These are phyloP conservation scores for Phalanger gymnotis DNA, from an alignment of 2,797 vertebrate genomes.

Conservation along the genomic window DNA sequence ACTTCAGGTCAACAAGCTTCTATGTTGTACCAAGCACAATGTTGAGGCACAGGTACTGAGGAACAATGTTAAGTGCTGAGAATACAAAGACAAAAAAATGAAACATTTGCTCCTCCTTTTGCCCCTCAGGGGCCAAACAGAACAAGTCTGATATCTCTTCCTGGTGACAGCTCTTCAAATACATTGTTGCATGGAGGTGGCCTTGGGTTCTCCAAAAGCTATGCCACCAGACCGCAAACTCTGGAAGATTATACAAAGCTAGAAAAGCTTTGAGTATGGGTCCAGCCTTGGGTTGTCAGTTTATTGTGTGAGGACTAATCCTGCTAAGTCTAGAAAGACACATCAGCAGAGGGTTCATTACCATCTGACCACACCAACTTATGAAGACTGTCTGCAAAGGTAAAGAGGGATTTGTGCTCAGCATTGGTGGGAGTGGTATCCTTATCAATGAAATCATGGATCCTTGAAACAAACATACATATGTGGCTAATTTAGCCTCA, in stretches of 20 bases:
- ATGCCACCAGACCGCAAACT: neutral
- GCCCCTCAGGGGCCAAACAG: neutral
- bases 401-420: neutral
- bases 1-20: neutral
- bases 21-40: neutral
- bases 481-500: constrained; percentile 17
- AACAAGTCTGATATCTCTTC: neutral
- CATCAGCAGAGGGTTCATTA: neutral
- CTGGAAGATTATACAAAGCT: neutral
- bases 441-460: neutral
- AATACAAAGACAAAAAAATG: neutral
- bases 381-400: neutral
- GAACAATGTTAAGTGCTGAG: neutral
- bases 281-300: neutral
- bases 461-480: neutral
- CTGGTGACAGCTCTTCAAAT: neutral
- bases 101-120: neutral
- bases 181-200: neutral
- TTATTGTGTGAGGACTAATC: neutral
- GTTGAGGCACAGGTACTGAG: neutral
- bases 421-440: neutral
- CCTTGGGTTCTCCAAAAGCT: neutral
- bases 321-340: neutral
- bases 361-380: neutral
- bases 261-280: neutral